phyloP scores from a whole-genome alignment of 1,140 invertebrate species.

The Drosophila arizonae region DNA sequence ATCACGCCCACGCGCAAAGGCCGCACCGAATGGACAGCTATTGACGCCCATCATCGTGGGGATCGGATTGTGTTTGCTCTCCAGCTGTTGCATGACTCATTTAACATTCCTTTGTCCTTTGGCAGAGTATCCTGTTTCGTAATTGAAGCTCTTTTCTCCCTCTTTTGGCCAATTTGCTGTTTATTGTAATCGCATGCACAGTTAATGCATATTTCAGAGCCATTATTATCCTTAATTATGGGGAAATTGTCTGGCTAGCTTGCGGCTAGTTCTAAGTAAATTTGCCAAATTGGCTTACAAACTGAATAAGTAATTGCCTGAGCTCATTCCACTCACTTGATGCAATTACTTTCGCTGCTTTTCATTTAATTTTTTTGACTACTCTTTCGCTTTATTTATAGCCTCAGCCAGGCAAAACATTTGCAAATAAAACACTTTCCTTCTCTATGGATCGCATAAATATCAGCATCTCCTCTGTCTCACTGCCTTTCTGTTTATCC shows the following conservation, averaged over 20 bases:
- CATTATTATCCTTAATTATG: constrained; percentile 64
- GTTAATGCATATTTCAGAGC: constrained; percentile 63
- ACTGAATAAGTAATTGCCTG: constrained; percentile 12
- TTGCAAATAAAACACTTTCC: constrained; percentile 6
- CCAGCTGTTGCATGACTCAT: constrained; percentile 46
- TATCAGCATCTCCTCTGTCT: constrained; percentile 18
- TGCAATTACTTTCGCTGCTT: not conserved
- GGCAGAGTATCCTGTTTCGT: constrained; percentile 48
- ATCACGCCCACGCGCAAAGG: constrained; percentile 7
- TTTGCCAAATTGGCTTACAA: constrained; percentile 5
- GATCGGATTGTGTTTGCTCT: constrained; percentile 10
- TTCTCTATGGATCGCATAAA: constrained; percentile 17
- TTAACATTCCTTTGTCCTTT: constrained; percentile 19
- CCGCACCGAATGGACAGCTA: constrained; percentile 6
- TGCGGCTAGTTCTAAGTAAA: constrained; percentile 11
- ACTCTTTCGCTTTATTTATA: constrained; percentile 30
- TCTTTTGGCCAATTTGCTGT: constrained; percentile 55
- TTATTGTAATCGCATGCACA: constrained; percentile 53
- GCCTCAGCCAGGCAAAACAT: constrained; percentile 29
- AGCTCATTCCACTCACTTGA: not conserved
- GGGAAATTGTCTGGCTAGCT: constrained; percentile 27
- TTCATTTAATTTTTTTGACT: constrained; percentile 3
- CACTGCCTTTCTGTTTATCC: constrained; percentile 6
- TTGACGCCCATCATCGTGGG: constrained; percentile 54
- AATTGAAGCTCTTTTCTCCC: constrained; percentile 22